These are phyloP conservation scores for Clarias magur DNA, from an alignment of 2,113 vertebrate species.

Conservation along the genomic window DNA sequence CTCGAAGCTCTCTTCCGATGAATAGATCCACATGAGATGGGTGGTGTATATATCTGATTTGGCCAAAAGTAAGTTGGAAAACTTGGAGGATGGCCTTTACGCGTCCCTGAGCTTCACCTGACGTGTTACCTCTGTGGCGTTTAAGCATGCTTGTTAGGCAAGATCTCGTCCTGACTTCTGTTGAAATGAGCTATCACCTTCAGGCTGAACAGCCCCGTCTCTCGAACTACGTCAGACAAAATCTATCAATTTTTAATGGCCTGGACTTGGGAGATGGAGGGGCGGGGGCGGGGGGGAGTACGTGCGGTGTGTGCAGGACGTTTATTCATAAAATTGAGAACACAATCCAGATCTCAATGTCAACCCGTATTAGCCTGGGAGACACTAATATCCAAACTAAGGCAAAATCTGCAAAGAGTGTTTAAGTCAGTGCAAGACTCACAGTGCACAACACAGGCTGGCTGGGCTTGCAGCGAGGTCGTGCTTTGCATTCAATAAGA, in stretches of 20 bases:
- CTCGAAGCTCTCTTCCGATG: background rate
- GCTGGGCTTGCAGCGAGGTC: background rate
- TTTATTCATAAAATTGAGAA: background rate
- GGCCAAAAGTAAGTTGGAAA: background rate
- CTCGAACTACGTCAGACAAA: background rate
- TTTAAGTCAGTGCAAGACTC: background rate
- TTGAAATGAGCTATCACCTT: background rate
- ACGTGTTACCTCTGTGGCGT: background rate
- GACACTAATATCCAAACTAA: background rate
- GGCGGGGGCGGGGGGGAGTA: too few relatives aligned
- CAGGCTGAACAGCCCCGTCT: background rate
- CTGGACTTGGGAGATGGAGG: background rate
- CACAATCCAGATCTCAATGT: background rate
- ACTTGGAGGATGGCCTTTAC: background rate
- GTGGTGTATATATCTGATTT: background rate
- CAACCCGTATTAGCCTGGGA: background rate
- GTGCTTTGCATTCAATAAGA: background rate
- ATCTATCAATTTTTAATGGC: background rate
- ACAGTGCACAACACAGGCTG: background rate
- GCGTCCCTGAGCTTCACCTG: background rate
- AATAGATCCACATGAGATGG: background rate
- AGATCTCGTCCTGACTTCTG: background rate
- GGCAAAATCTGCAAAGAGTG: background rate
- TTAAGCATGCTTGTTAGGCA: constrained; percentile 11
- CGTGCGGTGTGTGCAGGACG: too few relatives aligned